Base-by-base conservation (phyloP, 23 tunicate genomes). In the Trididemnum nubilum region DNA sequence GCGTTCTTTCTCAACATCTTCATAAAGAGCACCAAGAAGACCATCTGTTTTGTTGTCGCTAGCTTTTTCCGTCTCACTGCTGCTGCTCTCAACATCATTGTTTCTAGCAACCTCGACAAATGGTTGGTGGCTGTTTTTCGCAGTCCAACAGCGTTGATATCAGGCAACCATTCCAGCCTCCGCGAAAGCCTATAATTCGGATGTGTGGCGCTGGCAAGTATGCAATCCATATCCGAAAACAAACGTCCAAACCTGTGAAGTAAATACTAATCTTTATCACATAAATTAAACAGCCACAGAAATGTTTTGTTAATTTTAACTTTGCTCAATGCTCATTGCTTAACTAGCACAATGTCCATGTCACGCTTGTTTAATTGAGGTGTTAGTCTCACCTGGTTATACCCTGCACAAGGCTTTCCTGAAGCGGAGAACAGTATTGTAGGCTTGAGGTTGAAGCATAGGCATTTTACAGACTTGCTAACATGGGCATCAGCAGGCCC, bases 131-230 rank as follows among this genome's bases (percentile, higher is more conserved):
- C 69, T n/a, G n/a, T n/a, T n/a, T n/a, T n/a, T n/a, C n/a, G n/a
- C n/a, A n/a, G n/a, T n/a, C n/a, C n/a, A n/a, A n/a, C n/a, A n/a
- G n/a, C n/a, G n/a, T n/a, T n/a, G n/a, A n/a, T n/a, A n/a, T n/a
- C n/a, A n/a, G n/a, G 57, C 57, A 50, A 50, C 57, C 19, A 50
- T 12, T 50, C 57, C 57, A 50, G 57, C 57, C 71, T 18, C 25
- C 71, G 29, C 71, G 71, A n/a, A n/a, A 64, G 29, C 29, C 29
- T 64, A n/a, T 21, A 64, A n/a, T 64, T n/a, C 25, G 71, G 71
- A 25, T 64, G 25, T 64, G 71, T 64, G 28, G 71, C 71, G 29
- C 28, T 21, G 28, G 71, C 71, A 7, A 64, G 29, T n/a, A 64
- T 64, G 71, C 24, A 64, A 25, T 64, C 71, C 25, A n/a, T n/a